Evolutionary conservation across 2,797 vertebrate genomes (phyloP).

Genomic region (Schizothorax lantsangensis): DNA sequence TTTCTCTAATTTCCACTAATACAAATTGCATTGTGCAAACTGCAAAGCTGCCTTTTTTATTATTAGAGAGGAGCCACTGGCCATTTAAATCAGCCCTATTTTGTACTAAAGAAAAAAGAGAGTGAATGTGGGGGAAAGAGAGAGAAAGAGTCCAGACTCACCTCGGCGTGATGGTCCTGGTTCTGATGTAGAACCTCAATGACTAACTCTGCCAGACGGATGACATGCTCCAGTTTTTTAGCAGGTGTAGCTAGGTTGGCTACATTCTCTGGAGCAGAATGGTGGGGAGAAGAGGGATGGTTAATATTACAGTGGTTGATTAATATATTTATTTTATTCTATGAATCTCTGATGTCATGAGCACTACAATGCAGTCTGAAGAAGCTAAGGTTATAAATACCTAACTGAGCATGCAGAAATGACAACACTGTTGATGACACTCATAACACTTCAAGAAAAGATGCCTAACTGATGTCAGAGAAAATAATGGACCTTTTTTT

Average conservation of each 20-base stretch:
- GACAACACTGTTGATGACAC: slow-evolving; percentile 59
- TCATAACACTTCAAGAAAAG: slow-evolving; percentile 50
- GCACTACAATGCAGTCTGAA: slow-evolving; percentile 34
- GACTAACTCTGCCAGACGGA: slow-evolving; percentile 98
- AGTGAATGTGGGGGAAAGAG: neutral
- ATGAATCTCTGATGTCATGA: slow-evolving; percentile 34
- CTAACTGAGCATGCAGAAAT: slow-evolving; percentile 61
- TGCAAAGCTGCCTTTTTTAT: neutral
- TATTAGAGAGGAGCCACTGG: slow-evolving; percentile 16
- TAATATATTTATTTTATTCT: neutral
- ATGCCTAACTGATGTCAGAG: slow-evolving; percentile 19
- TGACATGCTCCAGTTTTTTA: slow-evolving; percentile 99
- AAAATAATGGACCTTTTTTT: neutral
- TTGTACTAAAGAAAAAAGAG: slow-evolving; percentile 20
- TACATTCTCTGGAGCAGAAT: slow-evolving; percentile 99
- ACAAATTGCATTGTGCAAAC: slow-evolving; percentile 20
- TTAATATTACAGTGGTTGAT: slow-evolving; percentile 41
- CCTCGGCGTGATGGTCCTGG: slow-evolving; percentile 99
- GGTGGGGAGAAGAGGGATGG: slow-evolving; percentile 72
- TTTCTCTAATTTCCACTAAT: slow-evolving; percentile 35
- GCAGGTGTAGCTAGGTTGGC: slow-evolving; percentile 98
- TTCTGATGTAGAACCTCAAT: slow-evolving; percentile 99
- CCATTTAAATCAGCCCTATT: slow-evolving; percentile 30
- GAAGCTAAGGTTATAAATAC: slow-evolving; percentile 33
- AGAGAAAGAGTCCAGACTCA: slow-evolving; percentile 81